phyloP scores from a whole-genome alignment of 53 echinoderm and acorn worm genomes.

The Astropecten irregularis region DNA sequence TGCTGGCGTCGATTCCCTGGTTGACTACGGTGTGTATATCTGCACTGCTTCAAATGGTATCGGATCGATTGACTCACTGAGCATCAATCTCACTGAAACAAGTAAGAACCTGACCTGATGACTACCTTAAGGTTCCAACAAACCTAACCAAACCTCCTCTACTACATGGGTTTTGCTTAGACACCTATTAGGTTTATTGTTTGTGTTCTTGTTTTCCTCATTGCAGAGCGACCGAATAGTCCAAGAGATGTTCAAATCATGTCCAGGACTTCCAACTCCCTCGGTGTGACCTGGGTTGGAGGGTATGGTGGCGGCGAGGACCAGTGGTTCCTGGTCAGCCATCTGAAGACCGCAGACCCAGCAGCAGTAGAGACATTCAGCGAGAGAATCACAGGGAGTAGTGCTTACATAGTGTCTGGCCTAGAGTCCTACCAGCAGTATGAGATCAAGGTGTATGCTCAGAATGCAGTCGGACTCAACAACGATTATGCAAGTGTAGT shows the following conservation, averaged over 20 bases:
- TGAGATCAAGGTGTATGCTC: conserved; percentile 26
- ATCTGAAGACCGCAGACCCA: neutral
- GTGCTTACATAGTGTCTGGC: neutral
- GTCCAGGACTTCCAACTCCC: neutral
- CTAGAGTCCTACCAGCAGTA: conserved; percentile 5
- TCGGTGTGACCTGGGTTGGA: neutral
- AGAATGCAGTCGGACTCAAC: neutral
- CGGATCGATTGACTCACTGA: neutral
- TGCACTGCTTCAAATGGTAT: neutral
- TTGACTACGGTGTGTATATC: neutral
- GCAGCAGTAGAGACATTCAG: neutral
- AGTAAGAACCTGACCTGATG: neutral
- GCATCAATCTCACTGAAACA: neutral
- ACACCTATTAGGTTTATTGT: neutral
- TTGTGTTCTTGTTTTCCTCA: neutral
- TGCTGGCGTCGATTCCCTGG: neutral
- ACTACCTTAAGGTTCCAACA: neutral
- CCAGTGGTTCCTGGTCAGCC: conserved; percentile 3
- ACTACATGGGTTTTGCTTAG: neutral
- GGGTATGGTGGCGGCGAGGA: conserved; percentile 7
- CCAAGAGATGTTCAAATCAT: neutral
- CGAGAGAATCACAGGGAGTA: neutral
- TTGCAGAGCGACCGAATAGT: neutral
- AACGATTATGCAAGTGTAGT: neutral
- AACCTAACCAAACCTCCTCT: neutral